These are phyloP conservation scores for Syngnathus rostellatus DNA, from an alignment of 2,797 vertebrate genomes.

Conservation along the genomic window DNA sequence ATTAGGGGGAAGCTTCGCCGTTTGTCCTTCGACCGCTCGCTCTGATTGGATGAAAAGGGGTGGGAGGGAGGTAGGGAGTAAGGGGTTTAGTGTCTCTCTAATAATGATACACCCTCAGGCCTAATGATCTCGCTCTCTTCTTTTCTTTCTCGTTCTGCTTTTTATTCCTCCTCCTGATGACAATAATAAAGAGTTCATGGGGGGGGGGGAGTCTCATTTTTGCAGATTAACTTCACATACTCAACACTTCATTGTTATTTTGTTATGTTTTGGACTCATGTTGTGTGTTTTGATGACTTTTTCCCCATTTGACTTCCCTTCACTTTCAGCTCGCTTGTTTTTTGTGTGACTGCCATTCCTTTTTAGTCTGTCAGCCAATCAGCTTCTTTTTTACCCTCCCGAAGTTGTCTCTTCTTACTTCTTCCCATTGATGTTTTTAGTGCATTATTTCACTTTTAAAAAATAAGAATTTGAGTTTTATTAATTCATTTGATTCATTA, in stretches of 20 bases:
- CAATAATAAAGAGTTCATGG: conserved; percentile 31
- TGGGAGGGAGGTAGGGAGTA: conserved; percentile 1
- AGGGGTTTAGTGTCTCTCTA: conserved; percentile 41
- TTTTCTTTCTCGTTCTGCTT: conserved; percentile 28
- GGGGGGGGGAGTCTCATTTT: conserved; percentile 7
- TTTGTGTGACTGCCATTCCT: background rate
- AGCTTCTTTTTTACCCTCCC: conserved; percentile 1
- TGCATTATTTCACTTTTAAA: background rate
- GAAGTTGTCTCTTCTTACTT: conserved; percentile 16
- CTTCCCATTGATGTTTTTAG: conserved; percentile 27
- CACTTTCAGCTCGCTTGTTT: background rate
- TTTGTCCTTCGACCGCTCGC: conserved; percentile 36
- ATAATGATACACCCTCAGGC: conserved; percentile 70
- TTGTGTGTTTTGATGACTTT: background rate
- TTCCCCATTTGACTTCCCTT: background rate
- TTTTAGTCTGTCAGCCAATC: conserved; percentile 1
- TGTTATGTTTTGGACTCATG: conserved; percentile 1
- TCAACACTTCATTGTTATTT: background rate
- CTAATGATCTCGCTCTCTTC: conserved; percentile 50
- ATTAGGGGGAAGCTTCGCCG: conserved; percentile 46
- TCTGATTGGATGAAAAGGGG: conserved; percentile 10
- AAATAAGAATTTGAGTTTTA: background rate
- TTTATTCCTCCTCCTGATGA: conserved; percentile 26
- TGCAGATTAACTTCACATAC: background rate
- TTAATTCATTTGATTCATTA: no score